Evolutionary conservation across 2,888 invertebrate species (phyloP), one percentile per base, ranked within the genome.

Genomic region (Chorisops tibialis): DNA sequence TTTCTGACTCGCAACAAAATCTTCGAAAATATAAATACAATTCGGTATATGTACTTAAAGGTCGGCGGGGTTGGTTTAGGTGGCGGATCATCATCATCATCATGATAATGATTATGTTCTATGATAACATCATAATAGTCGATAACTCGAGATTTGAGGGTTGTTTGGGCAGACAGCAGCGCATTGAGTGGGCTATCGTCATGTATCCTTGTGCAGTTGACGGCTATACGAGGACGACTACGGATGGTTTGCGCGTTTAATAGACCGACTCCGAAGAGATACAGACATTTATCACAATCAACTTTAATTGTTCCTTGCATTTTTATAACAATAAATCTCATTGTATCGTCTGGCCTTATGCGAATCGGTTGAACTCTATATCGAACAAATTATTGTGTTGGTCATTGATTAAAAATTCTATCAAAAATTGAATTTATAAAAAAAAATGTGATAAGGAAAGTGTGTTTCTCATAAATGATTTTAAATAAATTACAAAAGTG

Each of bases 101-200:
- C 41, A 63, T 63, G 60, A 63, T 63, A 59, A 63, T 63, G 59
- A 63, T 63, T 59, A 63, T 63, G 59, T 63, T 47, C 63, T 63
- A 49, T 63, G 63, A 63, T 54, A 63, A 63, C 63, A 63, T 63
- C 60, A 63, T 63, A 50, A 56, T 43, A 45, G 43, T 56, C 43
- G 43, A 56, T 35, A 56, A 43, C 43, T 56, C 21, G 56, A 45
- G 56, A 56, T 56, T 56, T 56, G 30, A 56, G 43, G 43, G 56
- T 35, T 56, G 12, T 30, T 30, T 30, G 30, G 30, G 30, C 9
- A 30, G 30, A 30, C 30, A 30, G 5, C 30, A 7, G 30, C 5
- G 30, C 30, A 9, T 30, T 30, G 30, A 18, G 19, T 43, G 43
- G 4, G 24, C 30, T 30, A 5, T 35, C 19, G 18, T 24, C 45